phyloP scores from a whole-genome alignment of 2,797 vertebrate genomes.

The Distichodus sexfasciatus region DNA sequence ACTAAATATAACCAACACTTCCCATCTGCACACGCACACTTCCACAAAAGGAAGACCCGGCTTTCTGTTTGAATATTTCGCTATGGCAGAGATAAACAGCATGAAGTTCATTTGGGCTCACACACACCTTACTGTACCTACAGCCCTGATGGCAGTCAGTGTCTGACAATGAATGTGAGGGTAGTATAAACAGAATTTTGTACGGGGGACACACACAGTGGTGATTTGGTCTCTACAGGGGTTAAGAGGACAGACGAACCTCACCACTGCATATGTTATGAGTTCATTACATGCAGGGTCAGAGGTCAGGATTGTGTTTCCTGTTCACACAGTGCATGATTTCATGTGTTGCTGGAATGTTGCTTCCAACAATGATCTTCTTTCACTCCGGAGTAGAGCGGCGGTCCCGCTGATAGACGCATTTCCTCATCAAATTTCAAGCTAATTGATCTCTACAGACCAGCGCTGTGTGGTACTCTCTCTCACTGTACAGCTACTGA shows the following conservation, averaged over 20 bases:
- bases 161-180: no score
- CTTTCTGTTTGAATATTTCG: no score
- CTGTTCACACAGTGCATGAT: neutral
- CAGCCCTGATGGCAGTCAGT: no score
- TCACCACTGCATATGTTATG: neutral
- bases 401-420: neutral
- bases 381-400: neutral
- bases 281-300: neutral
- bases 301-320: neutral
- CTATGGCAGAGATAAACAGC: neutral
- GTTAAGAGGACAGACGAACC: neutral
- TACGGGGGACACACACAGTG: neutral
- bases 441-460: neutral
- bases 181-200: no score
- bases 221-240: no score
- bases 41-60: neutral
- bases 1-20: no score
- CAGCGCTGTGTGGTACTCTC: no score
- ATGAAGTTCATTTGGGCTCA: neutral
- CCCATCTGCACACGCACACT: no score
- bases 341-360: neutral
- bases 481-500: no score
- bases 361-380: neutral
- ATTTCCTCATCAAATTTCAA: neutral
- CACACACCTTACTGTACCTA: neutral